Evolutionary conservation across 2,888 invertebrate species (phyloP), one percentile per base, ranked within the genome.

Genomic region (Schrankia costaestrigalis): DNA sequence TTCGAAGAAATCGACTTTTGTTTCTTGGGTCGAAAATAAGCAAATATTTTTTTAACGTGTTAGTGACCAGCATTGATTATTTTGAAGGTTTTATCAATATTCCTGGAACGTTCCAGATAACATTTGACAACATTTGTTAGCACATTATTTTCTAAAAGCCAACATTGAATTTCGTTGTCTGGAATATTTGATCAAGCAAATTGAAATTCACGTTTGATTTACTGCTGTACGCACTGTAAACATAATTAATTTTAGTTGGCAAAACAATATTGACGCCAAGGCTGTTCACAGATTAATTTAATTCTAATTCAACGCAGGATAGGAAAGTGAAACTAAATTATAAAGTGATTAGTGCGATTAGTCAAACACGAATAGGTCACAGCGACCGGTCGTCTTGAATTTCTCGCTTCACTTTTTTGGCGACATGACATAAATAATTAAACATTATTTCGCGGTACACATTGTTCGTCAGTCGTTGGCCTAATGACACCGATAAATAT

Each of bases 241-340:
- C 31, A 31, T 30, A 32, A 44, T 46, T 51, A 35, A 46, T 41
- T 52, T 31, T 56, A 49, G 46, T 50, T 47, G 58, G 46, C 58
- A 55, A 63, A 60, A 56, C 49, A 46, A 56, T 65, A 73, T 11
- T 11, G 11, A 63, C 56, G 51, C 50, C 74, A 78, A 75, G 75
- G 76, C 46, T 74, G 62, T 68, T 62, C 58, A 71, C 71, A 62
- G 72, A 71, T 76, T 72, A 71, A 48, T 41, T 42, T 48, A 46
- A 56, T 59, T 54, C 36, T 35, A 51, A 56, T 51, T 49, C 40
- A 35, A 60, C 55, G 54, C 60, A 67, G 63, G 68, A 75, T 69
- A 68, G 44, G 63, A 80, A 75, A 83, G 84, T 78, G 78, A 81
- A 82, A 80, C 71, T 46, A 51, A 73, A 70, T 73, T 61, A 61